These are phyloP conservation scores for Cheilosia urbana DNA, from an alignment of 2,888 invertebrate species.

Conservation along the genomic window DNA sequence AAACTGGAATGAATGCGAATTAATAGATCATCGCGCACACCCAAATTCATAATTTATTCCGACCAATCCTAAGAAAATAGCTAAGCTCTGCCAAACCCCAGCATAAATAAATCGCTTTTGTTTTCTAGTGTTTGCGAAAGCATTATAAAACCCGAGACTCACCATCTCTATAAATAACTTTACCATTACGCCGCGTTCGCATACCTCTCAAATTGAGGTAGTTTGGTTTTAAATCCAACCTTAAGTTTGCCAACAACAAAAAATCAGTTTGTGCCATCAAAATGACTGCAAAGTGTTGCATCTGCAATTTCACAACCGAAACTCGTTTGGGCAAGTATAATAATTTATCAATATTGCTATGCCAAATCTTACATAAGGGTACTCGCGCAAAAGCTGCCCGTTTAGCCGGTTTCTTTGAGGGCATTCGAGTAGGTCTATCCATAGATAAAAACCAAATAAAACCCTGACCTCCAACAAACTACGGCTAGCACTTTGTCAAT, in stretches of 20 bases:
- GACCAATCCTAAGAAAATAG: conserved; percentile 12
- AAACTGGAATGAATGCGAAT: background rate
- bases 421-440: background rate
- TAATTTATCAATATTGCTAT: background rate
- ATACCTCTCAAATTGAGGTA: background rate
- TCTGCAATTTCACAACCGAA: conserved; percentile 2
- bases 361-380: background rate
- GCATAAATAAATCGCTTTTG: background rate
- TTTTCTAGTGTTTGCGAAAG: background rate
- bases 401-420: background rate
- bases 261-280: background rate
- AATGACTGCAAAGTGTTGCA: background rate
- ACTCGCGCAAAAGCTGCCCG: background rate
- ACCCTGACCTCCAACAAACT: background rate
- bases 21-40: conserved; percentile 4
- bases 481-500: background rate
- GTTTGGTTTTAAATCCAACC: background rate
- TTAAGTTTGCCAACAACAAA: background rate
- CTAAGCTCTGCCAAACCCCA: conserved; percentile 7
- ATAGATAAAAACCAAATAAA: background rate
- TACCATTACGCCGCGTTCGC: background rate
- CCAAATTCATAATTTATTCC: conserved; percentile 6
- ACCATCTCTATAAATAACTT: background rate
- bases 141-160: background rate
- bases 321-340: background rate